These are phyloP conservation scores for Oscheius onirici DNA, from an alignment of 2,888 invertebrate genomes.

Conservation along the genomic window DNA sequence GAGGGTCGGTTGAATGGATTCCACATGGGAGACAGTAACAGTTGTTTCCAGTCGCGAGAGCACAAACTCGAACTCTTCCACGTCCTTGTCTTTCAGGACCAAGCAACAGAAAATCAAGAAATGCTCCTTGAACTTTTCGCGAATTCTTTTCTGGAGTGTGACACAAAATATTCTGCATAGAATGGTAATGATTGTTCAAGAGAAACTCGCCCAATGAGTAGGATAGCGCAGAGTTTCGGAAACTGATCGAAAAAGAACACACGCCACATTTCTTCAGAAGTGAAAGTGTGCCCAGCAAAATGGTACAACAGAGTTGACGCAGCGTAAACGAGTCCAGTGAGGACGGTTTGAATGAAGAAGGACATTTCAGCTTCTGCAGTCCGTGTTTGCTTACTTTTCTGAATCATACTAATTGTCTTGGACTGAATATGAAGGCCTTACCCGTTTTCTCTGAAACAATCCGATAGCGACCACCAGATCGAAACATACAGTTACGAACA, in stretches of 20 bases:
- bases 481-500: not conserved
- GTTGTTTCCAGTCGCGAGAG: constrained; percentile 12
- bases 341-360: constrained; percentile 20
- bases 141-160: constrained; percentile 20
- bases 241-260: constrained; percentile 29
- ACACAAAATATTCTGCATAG: constrained; percentile 23
- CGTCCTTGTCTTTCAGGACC: constrained; percentile 19
- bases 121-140: constrained; percentile 20
- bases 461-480: constrained; percentile 15
- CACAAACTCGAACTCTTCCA: constrained; percentile 24
- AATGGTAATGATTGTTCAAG: too few relatives aligned
- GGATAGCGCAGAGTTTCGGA: constrained; percentile 24
- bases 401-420: not conserved
- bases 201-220: constrained; percentile 9
- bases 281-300: constrained; percentile 19
- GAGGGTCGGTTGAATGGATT: not conserved
- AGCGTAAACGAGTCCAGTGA: constrained; percentile 12
- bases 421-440: not conserved
- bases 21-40: constrained; percentile 6
- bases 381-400: constrained; percentile 19
- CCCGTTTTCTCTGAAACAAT: not conserved
- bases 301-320: not conserved
- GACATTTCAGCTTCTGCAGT: constrained; percentile 22
- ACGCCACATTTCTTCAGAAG: constrained; percentile 25
- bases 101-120: constrained; percentile 21